These are phyloP conservation scores for Cyclina sinensis DNA, from an alignment of 1,140 invertebrate species.

Conservation along the genomic window DNA sequence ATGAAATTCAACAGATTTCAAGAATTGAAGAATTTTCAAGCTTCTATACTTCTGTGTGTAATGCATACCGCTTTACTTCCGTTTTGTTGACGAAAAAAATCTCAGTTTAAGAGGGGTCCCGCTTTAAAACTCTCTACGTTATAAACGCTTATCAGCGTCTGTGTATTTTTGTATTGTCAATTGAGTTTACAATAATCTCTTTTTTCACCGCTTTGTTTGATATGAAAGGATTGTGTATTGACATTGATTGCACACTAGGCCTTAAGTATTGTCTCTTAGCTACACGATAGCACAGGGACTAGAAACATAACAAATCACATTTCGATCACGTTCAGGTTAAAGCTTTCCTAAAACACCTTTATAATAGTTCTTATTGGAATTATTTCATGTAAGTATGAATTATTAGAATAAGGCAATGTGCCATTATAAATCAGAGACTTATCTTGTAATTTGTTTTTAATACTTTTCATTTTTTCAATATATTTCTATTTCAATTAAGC, in stretches of 20 bases:
- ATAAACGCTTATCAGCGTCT: conserved; percentile 3
- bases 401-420: no score
- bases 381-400: not conserved
- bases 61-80: no score
- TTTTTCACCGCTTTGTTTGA: conserved; percentile 60
- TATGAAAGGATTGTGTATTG: conserved; percentile 45
- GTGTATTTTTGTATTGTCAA: conserved; percentile 25
- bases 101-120: not conserved
- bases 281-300: not conserved
- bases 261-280: conserved; percentile 57
- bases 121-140: not conserved
- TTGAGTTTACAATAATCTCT: conserved; percentile 50
- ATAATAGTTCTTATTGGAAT: not conserved
- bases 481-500: no score
- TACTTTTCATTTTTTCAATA: no score
- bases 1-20: no score
- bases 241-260: conserved; percentile 55
- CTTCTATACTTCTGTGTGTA: no score
- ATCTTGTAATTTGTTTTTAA: no score
- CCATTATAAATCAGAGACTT: no score
- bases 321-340: not conserved
- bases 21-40: no score
- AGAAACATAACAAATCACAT: conserved; percentile 46
- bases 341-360: no score
- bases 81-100: no score